Conservation (phyloP, 2,113 vertebrate genomes). For the Psammodynastes pulverulentus region DNA sequence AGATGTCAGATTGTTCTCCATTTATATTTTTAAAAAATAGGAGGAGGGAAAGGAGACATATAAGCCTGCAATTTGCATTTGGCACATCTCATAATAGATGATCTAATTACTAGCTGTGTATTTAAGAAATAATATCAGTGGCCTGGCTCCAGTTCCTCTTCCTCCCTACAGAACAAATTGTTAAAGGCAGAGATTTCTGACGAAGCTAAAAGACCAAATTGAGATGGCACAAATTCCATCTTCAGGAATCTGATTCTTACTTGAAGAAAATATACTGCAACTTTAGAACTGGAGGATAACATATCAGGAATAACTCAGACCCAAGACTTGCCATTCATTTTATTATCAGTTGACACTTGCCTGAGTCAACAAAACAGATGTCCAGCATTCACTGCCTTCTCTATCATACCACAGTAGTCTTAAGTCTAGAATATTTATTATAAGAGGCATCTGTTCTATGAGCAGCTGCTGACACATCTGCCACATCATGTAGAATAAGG, state of each 20-base stretch:
- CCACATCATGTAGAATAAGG: background rate
- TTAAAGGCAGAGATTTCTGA: background rate
- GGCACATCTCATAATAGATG: constrained; percentile 14
- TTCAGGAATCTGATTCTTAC: constrained; percentile 15
- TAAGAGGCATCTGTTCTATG: constrained; percentile 27
- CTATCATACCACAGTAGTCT: background rate
- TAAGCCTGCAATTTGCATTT: constrained; percentile 17
- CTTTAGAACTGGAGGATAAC: background rate
- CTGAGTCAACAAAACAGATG: background rate
- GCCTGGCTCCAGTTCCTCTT: background rate
- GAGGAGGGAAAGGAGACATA: background rate
- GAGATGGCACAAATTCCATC: constrained; percentile 14
- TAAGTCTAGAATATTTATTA: constrained; percentile 34
- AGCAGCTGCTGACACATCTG: constrained; percentile 26
- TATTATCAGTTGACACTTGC: background rate
- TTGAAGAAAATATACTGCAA: background rate
- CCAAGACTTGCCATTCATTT: background rate
- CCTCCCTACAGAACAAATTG: constrained; percentile 8
- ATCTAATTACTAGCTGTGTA: constrained; percentile 9
- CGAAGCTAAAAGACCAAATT: constrained; percentile 15
- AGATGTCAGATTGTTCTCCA: background rate
- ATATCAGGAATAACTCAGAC: background rate
- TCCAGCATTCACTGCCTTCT: constrained; percentile 10
- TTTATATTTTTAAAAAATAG: constrained; percentile 3
- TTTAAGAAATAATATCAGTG: constrained; percentile 5